phyloP scores from a whole-genome alignment of 2,888 invertebrate genomes.

The Drosophila formosana region DNA sequence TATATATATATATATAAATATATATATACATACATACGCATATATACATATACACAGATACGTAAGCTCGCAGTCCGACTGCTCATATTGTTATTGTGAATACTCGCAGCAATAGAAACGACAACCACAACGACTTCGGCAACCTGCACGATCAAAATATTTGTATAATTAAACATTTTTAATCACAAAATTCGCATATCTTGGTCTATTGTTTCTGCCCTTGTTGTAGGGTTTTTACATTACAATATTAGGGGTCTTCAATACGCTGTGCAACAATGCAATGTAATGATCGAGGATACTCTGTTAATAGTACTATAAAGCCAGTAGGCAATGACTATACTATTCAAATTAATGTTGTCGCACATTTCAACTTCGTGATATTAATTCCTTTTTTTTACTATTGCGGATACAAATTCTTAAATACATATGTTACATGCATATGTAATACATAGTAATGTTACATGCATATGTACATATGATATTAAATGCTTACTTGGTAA shows the following conservation, averaged over 20 bases:
- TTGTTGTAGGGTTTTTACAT: conserved; percentile 34
- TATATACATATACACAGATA: background rate
- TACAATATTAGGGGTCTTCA: too few relatives aligned
- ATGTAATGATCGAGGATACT: background rate
- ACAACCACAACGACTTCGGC: conserved; percentile 26
- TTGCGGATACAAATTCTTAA: too few relatives aligned
- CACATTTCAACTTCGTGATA: background rate
- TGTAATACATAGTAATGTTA: too few relatives aligned
- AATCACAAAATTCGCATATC: conserved; percentile 65
- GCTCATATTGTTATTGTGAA: conserved; percentile 21
- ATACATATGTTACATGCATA: too few relatives aligned
- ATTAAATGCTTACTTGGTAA: too few relatives aligned
- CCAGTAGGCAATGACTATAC: background rate
- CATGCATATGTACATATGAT: too few relatives aligned
- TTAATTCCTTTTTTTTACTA: too few relatives aligned
- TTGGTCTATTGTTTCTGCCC: conserved; percentile 19
- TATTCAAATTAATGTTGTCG: background rate
- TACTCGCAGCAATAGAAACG: conserved; percentile 35
- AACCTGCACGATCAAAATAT: conserved; percentile 45
- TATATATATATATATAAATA: too few relatives aligned
- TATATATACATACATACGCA: too few relatives aligned
- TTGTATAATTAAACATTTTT: conserved; percentile 75
- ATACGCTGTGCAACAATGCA: too few relatives aligned
- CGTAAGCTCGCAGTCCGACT: conserved; percentile 20
- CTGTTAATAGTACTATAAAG: background rate